Conservation (phyloP, 2,113 vertebrate species). For the Todiramphus saurophagus region DNA sequence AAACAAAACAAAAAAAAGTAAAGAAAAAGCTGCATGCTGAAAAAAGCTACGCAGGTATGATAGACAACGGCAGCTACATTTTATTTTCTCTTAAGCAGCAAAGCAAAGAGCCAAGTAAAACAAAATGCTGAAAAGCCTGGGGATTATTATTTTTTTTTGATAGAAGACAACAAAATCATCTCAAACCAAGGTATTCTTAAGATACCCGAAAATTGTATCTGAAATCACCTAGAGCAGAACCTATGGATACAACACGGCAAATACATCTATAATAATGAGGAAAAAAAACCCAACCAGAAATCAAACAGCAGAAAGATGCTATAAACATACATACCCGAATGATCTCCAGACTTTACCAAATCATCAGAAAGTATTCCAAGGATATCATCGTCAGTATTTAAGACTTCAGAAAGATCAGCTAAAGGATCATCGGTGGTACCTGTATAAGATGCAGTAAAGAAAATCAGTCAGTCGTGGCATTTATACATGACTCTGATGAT, state of each 20-base stretch:
- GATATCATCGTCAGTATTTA: constrained; percentile 93
- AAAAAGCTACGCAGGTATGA: constrained; percentile 54
- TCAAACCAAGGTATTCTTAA: not conserved
- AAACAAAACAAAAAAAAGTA: constrained; percentile 37
- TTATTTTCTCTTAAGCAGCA: constrained; percentile 42
- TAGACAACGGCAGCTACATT: constrained; percentile 35
- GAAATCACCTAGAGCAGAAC: not conserved
- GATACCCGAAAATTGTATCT: not conserved
- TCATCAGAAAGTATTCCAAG: constrained; percentile 94
- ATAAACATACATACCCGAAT: constrained; percentile 80
- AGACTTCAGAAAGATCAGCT: constrained; percentile 90
- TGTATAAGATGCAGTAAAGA: constrained; percentile 59
- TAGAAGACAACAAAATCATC: not conserved
- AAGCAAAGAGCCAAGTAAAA: constrained; percentile 43
- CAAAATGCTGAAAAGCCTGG: constrained; percentile 5
- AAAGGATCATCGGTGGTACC: constrained; percentile 85
- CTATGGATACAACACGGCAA: not conserved
- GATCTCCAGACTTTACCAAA: constrained; percentile 89
- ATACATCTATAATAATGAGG: not conserved
- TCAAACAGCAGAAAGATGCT: not conserved
- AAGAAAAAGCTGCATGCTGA: constrained; percentile 56
- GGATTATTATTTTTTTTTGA: not conserved
- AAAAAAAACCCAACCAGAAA: not conserved
- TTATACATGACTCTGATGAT: not conserved
- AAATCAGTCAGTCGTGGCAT: not conserved